phyloP scores from a whole-genome alignment of 1,140 invertebrate species.

The Pissodes strobi region DNA sequence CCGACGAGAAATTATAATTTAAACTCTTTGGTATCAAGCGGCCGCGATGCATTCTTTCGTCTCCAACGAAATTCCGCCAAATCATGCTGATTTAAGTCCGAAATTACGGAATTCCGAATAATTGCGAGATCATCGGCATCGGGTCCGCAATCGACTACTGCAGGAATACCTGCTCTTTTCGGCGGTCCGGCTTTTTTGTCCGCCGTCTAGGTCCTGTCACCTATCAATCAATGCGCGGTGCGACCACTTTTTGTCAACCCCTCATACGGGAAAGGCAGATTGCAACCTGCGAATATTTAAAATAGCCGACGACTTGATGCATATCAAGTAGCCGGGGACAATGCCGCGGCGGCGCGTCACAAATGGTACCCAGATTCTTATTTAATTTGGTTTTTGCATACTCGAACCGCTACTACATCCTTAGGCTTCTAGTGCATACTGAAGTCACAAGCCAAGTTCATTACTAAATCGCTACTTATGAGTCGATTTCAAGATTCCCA shows the following conservation, averaged over 20 bases:
- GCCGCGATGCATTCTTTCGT: slow-evolving; percentile 9
- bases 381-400: slow-evolving; percentile 19
- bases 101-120: slow-evolving; percentile 34
- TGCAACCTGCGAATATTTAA: slow-evolving; percentile 32
- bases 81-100: slow-evolving; percentile 28
- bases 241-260: slow-evolving; percentile 33
- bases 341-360: not conserved
- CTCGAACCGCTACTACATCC: no score
- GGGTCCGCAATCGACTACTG: not conserved
- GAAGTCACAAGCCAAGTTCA: no score
- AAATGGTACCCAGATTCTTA: slow-evolving; percentile 8
- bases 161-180: slow-evolving; percentile 15
- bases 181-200: slow-evolving; percentile 21
- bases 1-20: no score
- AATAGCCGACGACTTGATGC: slow-evolving; percentile 28
- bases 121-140: slow-evolving; percentile 27
- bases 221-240: slow-evolving; percentile 28
- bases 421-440: no score
- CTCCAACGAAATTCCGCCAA: slow-evolving; percentile 25
- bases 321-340: slow-evolving; percentile 16
- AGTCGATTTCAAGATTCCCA: no score
- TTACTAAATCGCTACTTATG: no score
- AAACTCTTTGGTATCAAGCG: no score
- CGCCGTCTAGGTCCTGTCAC: slow-evolving; percentile 30
- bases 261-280: slow-evolving; percentile 23